phyloP scores from a whole-genome alignment of 2,113 vertebrate genomes.

The Indicator indicator region DNA sequence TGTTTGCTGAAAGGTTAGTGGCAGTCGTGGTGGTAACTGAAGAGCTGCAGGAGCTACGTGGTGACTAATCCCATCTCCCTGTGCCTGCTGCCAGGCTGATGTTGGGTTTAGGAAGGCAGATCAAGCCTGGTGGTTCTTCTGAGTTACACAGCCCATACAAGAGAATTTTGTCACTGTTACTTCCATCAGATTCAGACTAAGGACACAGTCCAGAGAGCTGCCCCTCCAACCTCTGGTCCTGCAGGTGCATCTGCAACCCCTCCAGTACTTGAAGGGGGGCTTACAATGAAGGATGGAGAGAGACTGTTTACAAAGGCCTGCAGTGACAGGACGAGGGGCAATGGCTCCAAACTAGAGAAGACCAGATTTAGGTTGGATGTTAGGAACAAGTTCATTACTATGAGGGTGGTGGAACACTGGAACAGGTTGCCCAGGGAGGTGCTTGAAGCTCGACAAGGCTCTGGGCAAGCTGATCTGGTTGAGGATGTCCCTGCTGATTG shows the following conservation, averaged over 20 bases:
- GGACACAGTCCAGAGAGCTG: not conserved
- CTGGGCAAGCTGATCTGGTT: no score
- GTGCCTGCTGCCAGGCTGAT: not conserved
- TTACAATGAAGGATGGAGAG: no score
- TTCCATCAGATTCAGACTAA: rapidly evolving
- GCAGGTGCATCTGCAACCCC: not conserved
- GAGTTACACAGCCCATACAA: not conserved
- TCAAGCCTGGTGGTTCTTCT: not conserved
- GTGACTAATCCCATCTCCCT: conserved; percentile 4
- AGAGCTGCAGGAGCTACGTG: not conserved
- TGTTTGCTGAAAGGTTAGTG: conserved; percentile 42
- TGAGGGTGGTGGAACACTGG: no score
- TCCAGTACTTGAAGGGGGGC: no score
- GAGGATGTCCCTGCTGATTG: no score
- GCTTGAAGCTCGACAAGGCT: no score
- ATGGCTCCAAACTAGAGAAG: no score
- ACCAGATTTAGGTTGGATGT: no score
- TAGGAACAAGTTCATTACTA: no score
- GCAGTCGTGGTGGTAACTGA: conserved; percentile 19
- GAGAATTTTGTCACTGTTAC: not conserved
- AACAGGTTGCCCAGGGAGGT: no score
- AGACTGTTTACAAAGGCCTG: no score
- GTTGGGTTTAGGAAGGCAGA: not conserved
- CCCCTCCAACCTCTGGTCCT: rapidly evolving
- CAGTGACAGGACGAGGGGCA: no score